phyloP scores from a whole-genome alignment of 2,113 vertebrate genomes.

The Tursiops truncatus region DNA sequence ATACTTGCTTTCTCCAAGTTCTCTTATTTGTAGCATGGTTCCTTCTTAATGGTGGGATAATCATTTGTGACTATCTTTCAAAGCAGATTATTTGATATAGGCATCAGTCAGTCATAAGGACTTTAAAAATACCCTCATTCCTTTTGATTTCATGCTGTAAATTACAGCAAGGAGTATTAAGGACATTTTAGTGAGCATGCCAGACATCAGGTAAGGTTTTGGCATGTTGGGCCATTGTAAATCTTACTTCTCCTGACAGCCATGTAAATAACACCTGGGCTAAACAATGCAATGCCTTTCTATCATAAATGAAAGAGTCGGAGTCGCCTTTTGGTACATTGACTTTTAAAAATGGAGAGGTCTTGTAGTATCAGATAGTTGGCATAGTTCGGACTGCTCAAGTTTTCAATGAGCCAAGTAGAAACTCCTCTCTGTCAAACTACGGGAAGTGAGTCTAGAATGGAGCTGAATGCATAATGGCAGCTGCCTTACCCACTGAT shows the following conservation, averaged over 20 bases:
- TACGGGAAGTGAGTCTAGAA: slow-evolving; percentile 68
- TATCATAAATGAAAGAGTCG: slow-evolving; percentile 52
- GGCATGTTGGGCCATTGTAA: background rate
- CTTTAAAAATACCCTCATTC: background rate
- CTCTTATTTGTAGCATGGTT: background rate
- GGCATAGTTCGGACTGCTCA: slow-evolving; percentile 63
- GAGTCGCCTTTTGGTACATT: slow-evolving; percentile 21
- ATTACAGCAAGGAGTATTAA: background rate
- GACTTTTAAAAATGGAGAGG: background rate
- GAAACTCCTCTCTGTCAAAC: slow-evolving; percentile 69
- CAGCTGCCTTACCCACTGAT: slow-evolving; percentile 73
- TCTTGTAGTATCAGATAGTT: slow-evolving; percentile 47
- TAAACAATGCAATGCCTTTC: background rate
- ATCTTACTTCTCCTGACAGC: slow-evolving; percentile 26
- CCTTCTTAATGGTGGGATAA: background rate
- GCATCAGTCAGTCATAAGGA: background rate
- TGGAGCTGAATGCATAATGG: slow-evolving; percentile 55
- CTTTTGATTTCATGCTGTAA: slow-evolving; percentile 32
- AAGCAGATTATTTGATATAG: slow-evolving; percentile 27
- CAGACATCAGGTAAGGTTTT: slow-evolving; percentile 2
- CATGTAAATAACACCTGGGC: slow-evolving; percentile 20
- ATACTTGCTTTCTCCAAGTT: slow-evolving; percentile 5
- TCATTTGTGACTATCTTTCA: slow-evolving; percentile 17
- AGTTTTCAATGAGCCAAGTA: slow-evolving; percentile 73
- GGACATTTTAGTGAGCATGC: slow-evolving; percentile 36